phyloP scores from a whole-genome alignment of 2,113 vertebrate genomes.

The Podocnemis expansa region DNA sequence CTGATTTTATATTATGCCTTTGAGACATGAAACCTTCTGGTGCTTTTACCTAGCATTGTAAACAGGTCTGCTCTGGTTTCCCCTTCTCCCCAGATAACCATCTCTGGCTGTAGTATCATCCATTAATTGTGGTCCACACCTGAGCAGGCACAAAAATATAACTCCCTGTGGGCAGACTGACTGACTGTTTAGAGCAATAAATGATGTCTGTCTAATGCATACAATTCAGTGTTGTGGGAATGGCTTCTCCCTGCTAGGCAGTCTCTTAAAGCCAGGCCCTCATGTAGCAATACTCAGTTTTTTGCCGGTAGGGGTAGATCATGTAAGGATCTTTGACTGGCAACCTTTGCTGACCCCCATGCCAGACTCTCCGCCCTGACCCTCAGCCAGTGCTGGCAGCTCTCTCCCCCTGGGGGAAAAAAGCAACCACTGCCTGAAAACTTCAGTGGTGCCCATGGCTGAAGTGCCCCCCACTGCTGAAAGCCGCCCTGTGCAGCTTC shows the following conservation, averaged over 20 bases:
- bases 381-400: no score
- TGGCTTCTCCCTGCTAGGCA: fast-evolving
- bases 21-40: slow-evolving; percentile 56
- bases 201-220: fast-evolving
- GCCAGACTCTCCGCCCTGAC: no score
- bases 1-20: slow-evolving; percentile 39
- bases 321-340: neutral
- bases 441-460: no score
- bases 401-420: no score
- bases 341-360: no score
- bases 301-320: fast-evolving
- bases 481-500: no score
- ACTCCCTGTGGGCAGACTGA: neutral
- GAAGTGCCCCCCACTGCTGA: no score
- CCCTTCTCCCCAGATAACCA: neutral
- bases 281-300: fast-evolving
- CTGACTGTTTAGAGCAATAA: neutral
- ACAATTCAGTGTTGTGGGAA: fast-evolving
- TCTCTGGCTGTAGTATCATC: slow-evolving; percentile 11
- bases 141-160: neutral
- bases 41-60: slow-evolving; percentile 45
- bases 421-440: no score
- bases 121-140: slow-evolving; percentile 1
- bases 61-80: neutral
- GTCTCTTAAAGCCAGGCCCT: fast-evolving